These are phyloP conservation scores for Todiramphus chloris DNA, from an alignment of 2,113 vertebrate genomes.

Conservation along the genomic window DNA sequence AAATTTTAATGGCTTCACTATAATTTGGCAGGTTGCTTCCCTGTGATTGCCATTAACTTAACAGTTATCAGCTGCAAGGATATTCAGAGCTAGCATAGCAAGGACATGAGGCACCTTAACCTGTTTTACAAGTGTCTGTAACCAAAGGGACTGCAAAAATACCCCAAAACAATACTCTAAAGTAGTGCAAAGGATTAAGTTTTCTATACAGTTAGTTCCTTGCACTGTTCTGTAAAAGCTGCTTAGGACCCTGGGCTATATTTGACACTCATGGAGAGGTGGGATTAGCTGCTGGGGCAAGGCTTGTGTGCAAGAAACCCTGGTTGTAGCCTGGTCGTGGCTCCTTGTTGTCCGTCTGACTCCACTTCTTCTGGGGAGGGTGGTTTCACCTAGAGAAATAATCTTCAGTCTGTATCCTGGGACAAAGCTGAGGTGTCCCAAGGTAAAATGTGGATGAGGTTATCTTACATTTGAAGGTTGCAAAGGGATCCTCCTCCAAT, in stretches of 20 bases:
- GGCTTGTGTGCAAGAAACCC: not conserved
- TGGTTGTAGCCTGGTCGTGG: not conserved
- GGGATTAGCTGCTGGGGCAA: not conserved
- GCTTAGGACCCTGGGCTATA: not conserved
- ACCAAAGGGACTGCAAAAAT: conserved; percentile 23
- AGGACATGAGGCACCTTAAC: not conserved
- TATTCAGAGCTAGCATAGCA: not conserved
- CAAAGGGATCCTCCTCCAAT: not conserved
- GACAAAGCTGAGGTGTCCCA: not conserved
- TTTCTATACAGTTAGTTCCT: not conserved
- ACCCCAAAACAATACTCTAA: not conserved
- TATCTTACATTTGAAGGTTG: not conserved
- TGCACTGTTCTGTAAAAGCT: not conserved
- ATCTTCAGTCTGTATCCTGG: not conserved
- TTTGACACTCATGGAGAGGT: not conserved
- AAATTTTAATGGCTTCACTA: conserved; percentile 14
- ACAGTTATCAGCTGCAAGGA: not conserved
- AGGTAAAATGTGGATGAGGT: not conserved
- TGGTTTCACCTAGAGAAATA: not conserved
- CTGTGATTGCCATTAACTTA: not conserved
- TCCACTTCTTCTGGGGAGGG: not conserved
- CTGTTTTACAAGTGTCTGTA: conserved; percentile 3
- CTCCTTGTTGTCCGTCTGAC: not conserved
- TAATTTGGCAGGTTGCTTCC: not conserved
- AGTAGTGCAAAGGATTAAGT: not conserved